A percentile compares a stretch with the other conserved stretches of the same genome.
phyloP scores from a whole-genome alignment of 92 coral and sea anemone species.

The Phenganax stokvisi region DNA sequence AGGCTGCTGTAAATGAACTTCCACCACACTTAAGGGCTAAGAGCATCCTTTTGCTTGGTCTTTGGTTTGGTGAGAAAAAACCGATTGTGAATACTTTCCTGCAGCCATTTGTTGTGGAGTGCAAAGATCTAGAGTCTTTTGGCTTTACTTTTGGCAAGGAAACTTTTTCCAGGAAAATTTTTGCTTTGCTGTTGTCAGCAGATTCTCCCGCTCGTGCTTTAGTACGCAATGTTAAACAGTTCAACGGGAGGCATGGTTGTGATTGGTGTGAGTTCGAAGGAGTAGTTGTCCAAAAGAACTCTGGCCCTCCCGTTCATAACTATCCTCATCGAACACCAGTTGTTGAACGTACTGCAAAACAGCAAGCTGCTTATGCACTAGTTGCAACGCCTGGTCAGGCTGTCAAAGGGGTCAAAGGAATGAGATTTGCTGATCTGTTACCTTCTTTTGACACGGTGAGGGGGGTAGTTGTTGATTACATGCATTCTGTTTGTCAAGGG shows the following conservation, averaged over 20 bases:
- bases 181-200: constrained; percentile 22
- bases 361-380: constrained; percentile 13
- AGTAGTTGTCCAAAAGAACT: neutral
- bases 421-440: neutral
- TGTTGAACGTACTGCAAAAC: constrained; percentile 13
- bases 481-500: constrained; percentile 14
- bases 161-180: neutral
- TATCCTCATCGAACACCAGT: neutral
- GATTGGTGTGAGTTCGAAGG: constrained; percentile 2
- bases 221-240: neutral
- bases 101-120: neutral
- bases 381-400: neutral
- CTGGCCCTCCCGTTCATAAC: neutral
- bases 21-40: neutral
- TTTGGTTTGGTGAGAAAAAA: neutral
- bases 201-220: constrained; percentile 18
- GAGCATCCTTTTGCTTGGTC: no score
- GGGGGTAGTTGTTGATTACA: neutral
- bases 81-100: neutral
- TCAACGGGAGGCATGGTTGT: neutral
- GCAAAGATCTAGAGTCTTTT: neutral
- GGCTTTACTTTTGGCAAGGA: constrained; percentile 14
- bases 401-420: neutral
- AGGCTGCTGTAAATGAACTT: neutral
- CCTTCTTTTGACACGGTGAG: neutral